These are phyloP conservation scores for Sardinella longiceps DNA, from an alignment of 2,797 vertebrate genomes.

Conservation along the genomic window DNA sequence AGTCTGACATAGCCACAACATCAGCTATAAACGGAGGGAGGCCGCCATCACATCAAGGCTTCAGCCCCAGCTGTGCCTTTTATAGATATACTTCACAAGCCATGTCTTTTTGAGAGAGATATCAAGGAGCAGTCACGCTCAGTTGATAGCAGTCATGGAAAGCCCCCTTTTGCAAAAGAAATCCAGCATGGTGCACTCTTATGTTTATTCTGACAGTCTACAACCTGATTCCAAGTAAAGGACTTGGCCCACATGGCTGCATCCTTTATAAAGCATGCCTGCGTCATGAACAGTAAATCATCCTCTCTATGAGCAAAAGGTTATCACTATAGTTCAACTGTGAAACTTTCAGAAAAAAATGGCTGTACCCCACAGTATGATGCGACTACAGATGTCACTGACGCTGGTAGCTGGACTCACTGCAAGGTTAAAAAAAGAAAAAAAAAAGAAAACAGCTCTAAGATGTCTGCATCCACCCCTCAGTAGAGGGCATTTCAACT, in stretches of 20 bases:
- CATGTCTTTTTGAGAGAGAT: constrained; percentile 8
- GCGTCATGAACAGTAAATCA: background rate
- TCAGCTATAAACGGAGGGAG: background rate
- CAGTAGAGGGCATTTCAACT: background rate
- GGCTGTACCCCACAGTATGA: background rate
- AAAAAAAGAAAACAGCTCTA: background rate
- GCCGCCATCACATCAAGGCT: background rate
- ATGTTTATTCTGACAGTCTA: background rate
- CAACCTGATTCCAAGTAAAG: background rate
- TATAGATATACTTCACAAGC: constrained; percentile 1
- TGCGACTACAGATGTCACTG: background rate
- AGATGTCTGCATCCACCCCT: background rate
- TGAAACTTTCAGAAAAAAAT: background rate
- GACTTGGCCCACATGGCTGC: background rate
- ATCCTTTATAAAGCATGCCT: background rate
- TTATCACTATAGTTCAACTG: background rate
- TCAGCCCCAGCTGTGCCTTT: constrained; percentile 11
- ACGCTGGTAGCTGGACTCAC: background rate
- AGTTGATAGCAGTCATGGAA: background rate
- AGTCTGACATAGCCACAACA: constrained; percentile 6
- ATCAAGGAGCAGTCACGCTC: background rate
- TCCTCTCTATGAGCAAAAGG: background rate
- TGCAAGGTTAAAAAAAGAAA: too few relatives aligned
- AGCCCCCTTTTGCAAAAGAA: constrained; percentile 1
- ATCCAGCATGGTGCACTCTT: background rate